Evolutionary conservation across 1,140 invertebrate species (phyloP).

Genomic region (Berghia stephanieae): DNA sequence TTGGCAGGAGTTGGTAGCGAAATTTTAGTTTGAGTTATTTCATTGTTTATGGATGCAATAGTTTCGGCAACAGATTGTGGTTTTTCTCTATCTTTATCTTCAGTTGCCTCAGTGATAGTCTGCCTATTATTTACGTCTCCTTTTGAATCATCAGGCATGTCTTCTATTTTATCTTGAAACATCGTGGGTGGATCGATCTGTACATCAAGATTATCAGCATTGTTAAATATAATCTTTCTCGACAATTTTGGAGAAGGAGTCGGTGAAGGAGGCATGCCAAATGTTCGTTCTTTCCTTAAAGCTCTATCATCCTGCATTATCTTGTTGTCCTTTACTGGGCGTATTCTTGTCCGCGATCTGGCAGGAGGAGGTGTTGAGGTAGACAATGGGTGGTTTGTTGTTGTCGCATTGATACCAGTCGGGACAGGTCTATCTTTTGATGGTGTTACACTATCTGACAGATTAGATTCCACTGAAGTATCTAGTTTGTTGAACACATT

Average conservation of each 20-base stretch:
- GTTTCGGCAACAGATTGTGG: not conserved
- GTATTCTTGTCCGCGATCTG: slow-evolving; percentile 23
- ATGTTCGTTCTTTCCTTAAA: slow-evolving; percentile 12
- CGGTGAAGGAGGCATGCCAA: not conserved
- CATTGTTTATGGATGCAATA: not conserved
- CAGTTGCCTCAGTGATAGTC: not conserved
- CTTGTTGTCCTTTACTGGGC: slow-evolving; percentile 38
- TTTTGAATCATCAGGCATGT: not conserved
- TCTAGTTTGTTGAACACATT: not conserved
- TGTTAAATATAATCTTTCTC: slow-evolving; percentile 30
- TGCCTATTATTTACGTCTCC: not conserved
- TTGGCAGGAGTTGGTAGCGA: slow-evolving; percentile 21
- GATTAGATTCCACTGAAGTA: not conserved
- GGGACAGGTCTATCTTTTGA: not conserved
- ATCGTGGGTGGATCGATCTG: not conserved
- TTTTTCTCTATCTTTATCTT: not conserved
- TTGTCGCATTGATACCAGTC: not conserved
- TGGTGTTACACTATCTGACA: too few species aligned
- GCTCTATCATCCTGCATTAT: slow-evolving; percentile 44
- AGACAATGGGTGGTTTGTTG: slow-evolving; percentile 3
- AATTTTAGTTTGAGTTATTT: slow-evolving; percentile 16
- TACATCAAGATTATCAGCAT: not conserved
- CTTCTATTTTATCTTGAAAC: not conserved
- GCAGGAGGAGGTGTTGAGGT: slow-evolving; percentile 8
- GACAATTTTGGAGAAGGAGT: slow-evolving; percentile 10